Conservation (phyloP, 2,113 vertebrate species). For the Martes martes region DNA sequence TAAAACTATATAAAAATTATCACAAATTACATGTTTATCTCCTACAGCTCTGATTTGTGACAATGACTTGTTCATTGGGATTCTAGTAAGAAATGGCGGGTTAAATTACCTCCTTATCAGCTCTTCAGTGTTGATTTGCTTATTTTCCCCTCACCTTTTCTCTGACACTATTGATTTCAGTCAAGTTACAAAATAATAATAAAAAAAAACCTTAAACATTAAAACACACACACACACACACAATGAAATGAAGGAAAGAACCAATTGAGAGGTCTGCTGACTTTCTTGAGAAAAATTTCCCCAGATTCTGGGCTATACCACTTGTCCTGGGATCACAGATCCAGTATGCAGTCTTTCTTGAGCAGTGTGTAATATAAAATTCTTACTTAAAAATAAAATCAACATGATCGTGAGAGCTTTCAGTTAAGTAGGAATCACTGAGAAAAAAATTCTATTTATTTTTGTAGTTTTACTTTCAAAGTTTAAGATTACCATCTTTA, state of each 20-base stretch:
- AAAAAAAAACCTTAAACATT: not conserved
- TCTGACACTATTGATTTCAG: not conserved
- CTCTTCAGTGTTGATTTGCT: not conserved
- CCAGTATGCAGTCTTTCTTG: not conserved
- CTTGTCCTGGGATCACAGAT: not conserved
- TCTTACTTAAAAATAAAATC: not conserved
- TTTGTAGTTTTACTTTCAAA: constrained; percentile 35
- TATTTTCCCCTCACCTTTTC: not conserved
- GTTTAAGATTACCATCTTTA: not conserved
- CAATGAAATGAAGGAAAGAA: not conserved
- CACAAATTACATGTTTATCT: not conserved
- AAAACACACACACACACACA: not conserved
- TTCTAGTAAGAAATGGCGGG: not conserved
- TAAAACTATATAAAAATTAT: not conserved
- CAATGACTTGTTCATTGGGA: not conserved
- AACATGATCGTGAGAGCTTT: not conserved
- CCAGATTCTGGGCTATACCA: not conserved
- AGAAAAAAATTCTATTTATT: not conserved
- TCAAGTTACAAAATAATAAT: not conserved
- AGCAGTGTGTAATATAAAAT: not conserved
- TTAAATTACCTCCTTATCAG: not conserved
- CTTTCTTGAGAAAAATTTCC: not conserved
- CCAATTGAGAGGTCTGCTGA: not conserved
- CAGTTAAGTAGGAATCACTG: not conserved
- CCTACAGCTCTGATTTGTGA: not conserved